phyloP scores from a whole-genome alignment of 2,797 vertebrate genomes.

The Otus scops region DNA sequence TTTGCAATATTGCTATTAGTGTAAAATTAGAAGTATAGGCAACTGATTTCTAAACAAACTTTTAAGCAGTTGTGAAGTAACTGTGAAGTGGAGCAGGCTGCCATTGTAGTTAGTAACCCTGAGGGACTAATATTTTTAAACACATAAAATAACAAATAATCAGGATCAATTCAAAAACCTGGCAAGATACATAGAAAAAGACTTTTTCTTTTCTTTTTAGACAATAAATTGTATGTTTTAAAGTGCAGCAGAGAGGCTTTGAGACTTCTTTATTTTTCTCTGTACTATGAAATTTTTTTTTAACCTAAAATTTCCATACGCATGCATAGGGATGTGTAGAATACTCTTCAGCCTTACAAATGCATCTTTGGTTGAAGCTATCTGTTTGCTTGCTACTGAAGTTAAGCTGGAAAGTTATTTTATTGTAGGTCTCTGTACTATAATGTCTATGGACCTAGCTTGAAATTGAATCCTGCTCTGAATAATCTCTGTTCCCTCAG shows the following conservation, averaged over 20 bases:
- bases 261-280: not conserved
- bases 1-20: not conserved
- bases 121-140: not conserved
- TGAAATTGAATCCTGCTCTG: not conserved
- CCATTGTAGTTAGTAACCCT: not conserved
- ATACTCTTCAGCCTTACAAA: not conserved
- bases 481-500: not conserved
- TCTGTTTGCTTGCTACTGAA: not conserved
- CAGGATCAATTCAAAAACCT: not conserved
- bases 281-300: not conserved
- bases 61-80: not conserved
- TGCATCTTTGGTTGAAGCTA: not conserved
- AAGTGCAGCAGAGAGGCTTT: not conserved
- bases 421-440: not conserved
- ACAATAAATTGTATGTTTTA: not conserved
- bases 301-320: not conserved
- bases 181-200: not conserved
- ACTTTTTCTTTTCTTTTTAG: not conserved
- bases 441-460: not conserved
- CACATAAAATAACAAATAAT: not conserved
- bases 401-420: not conserved
- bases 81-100: not conserved
- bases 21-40: not conserved
- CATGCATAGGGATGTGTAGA: not conserved
- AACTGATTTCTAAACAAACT: not conserved